Evolutionary conservation across 2,113 vertebrate genomes (phyloP).

Genomic region (Xiphophorus couchianus): DNA sequence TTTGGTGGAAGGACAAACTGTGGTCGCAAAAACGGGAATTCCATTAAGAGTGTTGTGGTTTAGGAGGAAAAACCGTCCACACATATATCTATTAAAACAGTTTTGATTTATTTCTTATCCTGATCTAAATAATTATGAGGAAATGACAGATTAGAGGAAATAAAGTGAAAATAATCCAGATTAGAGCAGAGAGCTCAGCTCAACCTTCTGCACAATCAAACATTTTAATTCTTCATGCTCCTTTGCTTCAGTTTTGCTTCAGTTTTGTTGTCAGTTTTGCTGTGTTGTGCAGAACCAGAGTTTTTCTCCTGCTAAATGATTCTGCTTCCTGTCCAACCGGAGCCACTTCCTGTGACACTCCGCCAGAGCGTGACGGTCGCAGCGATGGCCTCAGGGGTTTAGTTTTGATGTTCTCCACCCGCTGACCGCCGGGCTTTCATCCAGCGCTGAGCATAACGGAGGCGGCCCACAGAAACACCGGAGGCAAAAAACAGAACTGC

Average conservation of each 20-base stretch:
- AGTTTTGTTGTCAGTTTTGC: constrained; percentile 24
- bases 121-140: neutral
- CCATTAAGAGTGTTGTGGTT: neutral
- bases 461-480: no score
- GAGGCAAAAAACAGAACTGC: no score
- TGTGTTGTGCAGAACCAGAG: constrained; percentile 6
- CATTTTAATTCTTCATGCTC: neutral
- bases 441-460: no score
- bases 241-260: constrained; percentile 36
- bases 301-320: constrained; percentile 1
- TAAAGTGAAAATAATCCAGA: neutral
- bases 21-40: neutral
- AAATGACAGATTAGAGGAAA: neutral
- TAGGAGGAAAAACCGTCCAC: no score
- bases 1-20: neutral
- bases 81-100: no score
- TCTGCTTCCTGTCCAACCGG: neutral
- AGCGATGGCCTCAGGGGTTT: no score
- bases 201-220: neutral
- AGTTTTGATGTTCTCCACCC: no score
- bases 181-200: neutral
- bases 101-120: neutral
- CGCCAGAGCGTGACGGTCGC: no score
- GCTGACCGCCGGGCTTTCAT: no score
- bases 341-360: neutral